These are phyloP conservation scores for Nibea coibor DNA, from an alignment of 2,113 vertebrate genomes.

Conservation along the genomic window DNA sequence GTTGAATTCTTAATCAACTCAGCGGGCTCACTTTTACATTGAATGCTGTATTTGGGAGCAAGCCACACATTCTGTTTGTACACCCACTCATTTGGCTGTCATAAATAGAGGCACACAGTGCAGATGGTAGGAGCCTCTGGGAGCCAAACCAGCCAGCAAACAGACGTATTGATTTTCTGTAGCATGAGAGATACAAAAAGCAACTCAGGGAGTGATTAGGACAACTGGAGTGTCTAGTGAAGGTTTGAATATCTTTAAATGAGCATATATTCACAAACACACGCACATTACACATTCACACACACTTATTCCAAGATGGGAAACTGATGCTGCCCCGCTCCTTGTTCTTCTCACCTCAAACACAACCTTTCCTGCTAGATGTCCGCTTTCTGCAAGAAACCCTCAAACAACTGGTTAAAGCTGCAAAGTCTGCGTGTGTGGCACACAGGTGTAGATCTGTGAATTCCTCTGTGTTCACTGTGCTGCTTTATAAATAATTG, in stretches of 20 bases:
- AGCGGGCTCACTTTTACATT: constrained; percentile 36
- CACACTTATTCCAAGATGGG: constrained; percentile 17
- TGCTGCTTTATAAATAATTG: neutral
- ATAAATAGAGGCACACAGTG: constrained; percentile 62
- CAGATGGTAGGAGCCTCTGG: constrained; percentile 66
- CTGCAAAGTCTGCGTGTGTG: constrained; percentile 8
- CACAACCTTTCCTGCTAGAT: constrained; percentile 47
- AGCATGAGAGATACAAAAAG: constrained; percentile 51
- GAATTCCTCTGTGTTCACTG: constrained; percentile 29
- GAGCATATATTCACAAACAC: constrained; percentile 31
- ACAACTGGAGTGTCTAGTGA: constrained; percentile 16
- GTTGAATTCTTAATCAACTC: constrained; percentile 61
- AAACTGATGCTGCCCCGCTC: constrained; percentile 47
- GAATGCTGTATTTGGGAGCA: constrained; percentile 53
- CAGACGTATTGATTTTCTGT: constrained; percentile 75
- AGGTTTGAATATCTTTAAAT: constrained; percentile 53
- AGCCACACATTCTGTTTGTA: constrained; percentile 61
- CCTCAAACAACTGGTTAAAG: constrained; percentile 50
- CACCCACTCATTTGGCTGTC: constrained; percentile 73
- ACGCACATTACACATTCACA: neutral
- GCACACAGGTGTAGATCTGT: neutral
- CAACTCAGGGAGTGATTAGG: constrained; percentile 37
- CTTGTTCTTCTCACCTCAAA: constrained; percentile 28
- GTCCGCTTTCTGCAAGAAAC: constrained; percentile 56
- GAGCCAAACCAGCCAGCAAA: constrained; percentile 61